Percentiles rank a stretch among this genome's conserved stretches.
phyloP scores from a whole-genome alignment of 2,113 vertebrate genomes.

The Columbina picui region DNA sequence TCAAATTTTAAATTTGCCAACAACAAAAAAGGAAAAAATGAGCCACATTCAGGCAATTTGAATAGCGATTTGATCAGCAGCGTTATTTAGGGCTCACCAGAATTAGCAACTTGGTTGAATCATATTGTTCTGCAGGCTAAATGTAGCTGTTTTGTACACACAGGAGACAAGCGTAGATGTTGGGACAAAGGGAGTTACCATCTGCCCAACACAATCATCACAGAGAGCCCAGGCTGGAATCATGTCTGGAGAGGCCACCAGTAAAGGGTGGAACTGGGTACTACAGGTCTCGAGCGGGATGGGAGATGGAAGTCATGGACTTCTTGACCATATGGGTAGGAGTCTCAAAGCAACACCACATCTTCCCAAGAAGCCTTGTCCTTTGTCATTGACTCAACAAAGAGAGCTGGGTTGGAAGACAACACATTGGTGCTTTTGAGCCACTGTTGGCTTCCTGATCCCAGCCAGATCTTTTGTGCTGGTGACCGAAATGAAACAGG shows the following conservation, averaged over 20 bases:
- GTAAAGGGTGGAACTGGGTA: accelerated
- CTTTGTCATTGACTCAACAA: not conserved
- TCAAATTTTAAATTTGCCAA: not conserved
- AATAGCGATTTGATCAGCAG: not conserved
- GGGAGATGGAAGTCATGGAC: accelerated
- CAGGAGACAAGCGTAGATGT: not conserved
- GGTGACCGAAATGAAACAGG: not conserved
- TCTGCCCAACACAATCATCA: accelerated
- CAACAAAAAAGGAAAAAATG: not conserved
- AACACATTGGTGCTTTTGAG: not conserved
- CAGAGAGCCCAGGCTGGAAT: not conserved
- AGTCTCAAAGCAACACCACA: not conserved
- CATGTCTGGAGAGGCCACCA: accelerated
- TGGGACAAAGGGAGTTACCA: accelerated
- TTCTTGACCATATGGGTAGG: not conserved
- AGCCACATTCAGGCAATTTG: not conserved
- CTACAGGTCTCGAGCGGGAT: accelerated
- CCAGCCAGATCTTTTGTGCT: not conserved
- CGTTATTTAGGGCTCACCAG: not conserved
- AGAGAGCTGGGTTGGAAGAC: accelerated
- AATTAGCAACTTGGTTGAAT: not conserved
- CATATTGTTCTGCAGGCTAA: not conserved
- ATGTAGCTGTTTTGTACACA: not conserved
- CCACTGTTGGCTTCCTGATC: not conserved
- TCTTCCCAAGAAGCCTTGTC: not conserved